These are phyloP conservation scores for Lagopus leucura DNA, from an alignment of 2,113 vertebrate species.

Conservation along the genomic window DNA sequence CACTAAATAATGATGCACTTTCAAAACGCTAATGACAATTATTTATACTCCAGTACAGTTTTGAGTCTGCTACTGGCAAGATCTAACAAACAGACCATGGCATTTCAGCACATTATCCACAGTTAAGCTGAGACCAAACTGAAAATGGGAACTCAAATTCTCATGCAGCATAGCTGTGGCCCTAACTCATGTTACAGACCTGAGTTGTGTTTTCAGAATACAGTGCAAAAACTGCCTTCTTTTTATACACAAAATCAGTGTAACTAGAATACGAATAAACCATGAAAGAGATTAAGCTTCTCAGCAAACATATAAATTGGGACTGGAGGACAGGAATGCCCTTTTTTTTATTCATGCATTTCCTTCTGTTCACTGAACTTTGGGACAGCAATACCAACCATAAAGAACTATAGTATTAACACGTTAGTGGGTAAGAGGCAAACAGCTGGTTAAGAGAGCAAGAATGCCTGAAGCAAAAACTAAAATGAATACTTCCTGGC, in stretches of 20 bases:
- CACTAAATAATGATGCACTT: neutral
- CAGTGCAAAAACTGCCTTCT: neutral
- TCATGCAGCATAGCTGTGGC: neutral
- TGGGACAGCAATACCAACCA: fast-evolving
- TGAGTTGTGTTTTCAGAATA: neutral
- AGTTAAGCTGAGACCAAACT: neutral
- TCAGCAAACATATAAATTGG: neutral
- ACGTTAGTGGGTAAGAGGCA: neutral
- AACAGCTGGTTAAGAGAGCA: neutral
- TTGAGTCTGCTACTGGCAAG: neutral
- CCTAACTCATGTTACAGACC: neutral
- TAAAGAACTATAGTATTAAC: neutral
- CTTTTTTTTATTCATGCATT: neutral
- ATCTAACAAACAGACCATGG: neutral
- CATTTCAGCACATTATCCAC: neutral
- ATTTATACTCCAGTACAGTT: neutral
- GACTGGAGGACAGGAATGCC: neutral
- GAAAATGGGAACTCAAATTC: neutral
- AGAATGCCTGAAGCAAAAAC: neutral
- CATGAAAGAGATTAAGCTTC: neutral
- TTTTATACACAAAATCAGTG: neutral
- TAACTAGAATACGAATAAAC: neutral
- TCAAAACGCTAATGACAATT: neutral
- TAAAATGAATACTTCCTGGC: neutral
- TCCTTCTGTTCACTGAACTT: neutral